phyloP scores from a whole-genome alignment of 92 coral and sea anemone species.

The Heteractis magnifica region DNA sequence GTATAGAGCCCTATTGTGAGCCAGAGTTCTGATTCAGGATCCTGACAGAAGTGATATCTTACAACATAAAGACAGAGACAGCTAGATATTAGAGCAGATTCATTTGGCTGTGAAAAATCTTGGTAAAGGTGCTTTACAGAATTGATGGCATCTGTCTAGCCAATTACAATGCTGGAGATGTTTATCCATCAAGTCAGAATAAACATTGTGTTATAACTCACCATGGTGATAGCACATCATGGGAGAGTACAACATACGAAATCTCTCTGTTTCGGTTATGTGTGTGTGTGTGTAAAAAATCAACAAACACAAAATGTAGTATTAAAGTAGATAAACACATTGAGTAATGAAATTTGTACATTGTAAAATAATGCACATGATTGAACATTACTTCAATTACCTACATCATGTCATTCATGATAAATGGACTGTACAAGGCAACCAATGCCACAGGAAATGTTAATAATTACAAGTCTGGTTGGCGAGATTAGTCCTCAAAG shows the following conservation, averaged over 20 bases:
- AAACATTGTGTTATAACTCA: too few species aligned
- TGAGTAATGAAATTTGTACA: neutral
- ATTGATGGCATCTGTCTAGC: too few species aligned
- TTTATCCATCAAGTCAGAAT: too few species aligned
- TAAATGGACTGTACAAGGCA: neutral
- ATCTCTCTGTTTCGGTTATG: neutral
- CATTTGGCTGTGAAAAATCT: too few species aligned
- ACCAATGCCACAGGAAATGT: neutral
- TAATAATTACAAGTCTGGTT: neutral
- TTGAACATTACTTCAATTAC: neutral
- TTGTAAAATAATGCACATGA: neutral
- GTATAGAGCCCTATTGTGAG: too few species aligned
- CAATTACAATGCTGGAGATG: too few species aligned
- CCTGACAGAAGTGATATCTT: too few species aligned
- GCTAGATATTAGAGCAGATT: too few species aligned
- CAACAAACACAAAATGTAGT: neutral
- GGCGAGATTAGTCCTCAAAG: constrained; percentile 2
- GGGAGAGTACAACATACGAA: neutral
- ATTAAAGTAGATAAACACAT: neutral
- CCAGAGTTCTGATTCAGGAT: too few species aligned
- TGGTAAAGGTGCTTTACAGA: too few species aligned
- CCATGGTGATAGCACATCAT: neutral
- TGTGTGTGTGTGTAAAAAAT: neutral
- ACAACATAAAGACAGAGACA: too few species aligned
- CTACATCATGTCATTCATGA: neutral